Base-by-base conservation (phyloP, 2,888 invertebrate species). In the Abscondita cerata region DNA sequence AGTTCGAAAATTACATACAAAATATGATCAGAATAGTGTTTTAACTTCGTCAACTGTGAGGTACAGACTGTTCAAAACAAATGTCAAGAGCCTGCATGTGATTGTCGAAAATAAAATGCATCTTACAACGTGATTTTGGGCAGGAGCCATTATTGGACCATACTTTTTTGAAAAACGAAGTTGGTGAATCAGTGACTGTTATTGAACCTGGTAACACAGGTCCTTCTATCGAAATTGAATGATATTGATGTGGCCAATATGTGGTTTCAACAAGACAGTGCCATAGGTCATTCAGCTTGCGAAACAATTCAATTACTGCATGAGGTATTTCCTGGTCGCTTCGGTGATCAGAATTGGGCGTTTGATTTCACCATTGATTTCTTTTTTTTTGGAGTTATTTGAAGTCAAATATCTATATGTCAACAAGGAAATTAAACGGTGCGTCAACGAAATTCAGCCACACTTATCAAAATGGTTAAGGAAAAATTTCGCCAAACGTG, bases 371-470 rank as follows among this genome's bases (percentile, higher is more conserved):
- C 55, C 52, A 5, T 56, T 56, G 41, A 15, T 11, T 38, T 56
- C 40, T 56, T 50, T 56, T 16, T 11, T 46, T 13, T 46, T 13
- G 4, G 20, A 59, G 34, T 34, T 57, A 51, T 46, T 58, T 60
- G 59, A 52, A 50, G 46, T 50, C 53, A 44, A 64, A 52, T 60
- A 70, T 56, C 50, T 66, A 59, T 59, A 64, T 53, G 62, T 69
- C 36, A 57, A 70, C 52, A 63, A 67, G 53, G 62, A 70, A 52
- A 69, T 68, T 68, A 16, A 62, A 41, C 53, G 62, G 34, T 64
- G 55, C 33, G 69, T 70, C 61, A 70, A 63, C 60, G 66, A 70
- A 70, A 70, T 68, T 69, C 54, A 64, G 70, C 64, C 65, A 68
- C 64, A 68, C 63, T 67, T 70, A 67, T 69, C 67, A 64, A 69